A percentile compares a stretch with the other conserved stretches of the same genome.
Conservation (phyloP, 2,113 vertebrate genomes). For the Nothobranchius kuhntae region DNA sequence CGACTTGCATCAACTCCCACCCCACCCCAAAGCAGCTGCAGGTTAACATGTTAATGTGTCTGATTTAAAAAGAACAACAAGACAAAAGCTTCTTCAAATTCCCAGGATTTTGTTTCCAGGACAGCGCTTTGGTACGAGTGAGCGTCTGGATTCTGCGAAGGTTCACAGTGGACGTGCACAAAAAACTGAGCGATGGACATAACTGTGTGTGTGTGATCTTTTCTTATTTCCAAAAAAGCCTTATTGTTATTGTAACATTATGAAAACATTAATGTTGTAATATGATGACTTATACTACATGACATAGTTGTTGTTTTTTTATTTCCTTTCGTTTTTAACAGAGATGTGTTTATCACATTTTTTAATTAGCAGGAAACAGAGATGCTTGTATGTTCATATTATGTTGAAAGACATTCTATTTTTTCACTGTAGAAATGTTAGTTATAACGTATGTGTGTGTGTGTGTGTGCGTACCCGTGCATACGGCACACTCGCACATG, state of each 20-base stretch:
- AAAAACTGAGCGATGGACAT: slow-evolving; percentile 63
- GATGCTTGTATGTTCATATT: slow-evolving; percentile 90
- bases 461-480: slow-evolving; percentile 47
- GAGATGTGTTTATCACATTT: slow-evolving; percentile 73
- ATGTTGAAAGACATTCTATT: slow-evolving; percentile 95
- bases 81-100: slow-evolving; percentile 36
- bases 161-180: slow-evolving; percentile 52
- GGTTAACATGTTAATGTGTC: slow-evolving; percentile 45
- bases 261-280: slow-evolving; percentile 77
- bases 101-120: slow-evolving; percentile 40
- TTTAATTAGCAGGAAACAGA: slow-evolving; percentile 73
- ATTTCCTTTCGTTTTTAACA: slow-evolving; percentile 78
- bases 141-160: slow-evolving; percentile 44
- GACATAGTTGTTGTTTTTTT: slow-evolving; percentile 70
- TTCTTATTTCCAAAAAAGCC: slow-evolving; percentile 84
- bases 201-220: slow-evolving; percentile 79
- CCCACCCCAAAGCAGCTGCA: slow-evolving; percentile 45
- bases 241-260: slow-evolving; percentile 83
- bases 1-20: slow-evolving; percentile 32
- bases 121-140: slow-evolving; percentile 42
- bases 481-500: slow-evolving; percentile 67
- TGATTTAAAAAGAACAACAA: slow-evolving; percentile 13
- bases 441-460: slow-evolving; percentile 62
- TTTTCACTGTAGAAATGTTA: slow-evolving; percentile 92
- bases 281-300: slow-evolving; percentile 75